Conservation (phyloP, 2,113 vertebrate species). For the Thryonomys swinderianus region DNA sequence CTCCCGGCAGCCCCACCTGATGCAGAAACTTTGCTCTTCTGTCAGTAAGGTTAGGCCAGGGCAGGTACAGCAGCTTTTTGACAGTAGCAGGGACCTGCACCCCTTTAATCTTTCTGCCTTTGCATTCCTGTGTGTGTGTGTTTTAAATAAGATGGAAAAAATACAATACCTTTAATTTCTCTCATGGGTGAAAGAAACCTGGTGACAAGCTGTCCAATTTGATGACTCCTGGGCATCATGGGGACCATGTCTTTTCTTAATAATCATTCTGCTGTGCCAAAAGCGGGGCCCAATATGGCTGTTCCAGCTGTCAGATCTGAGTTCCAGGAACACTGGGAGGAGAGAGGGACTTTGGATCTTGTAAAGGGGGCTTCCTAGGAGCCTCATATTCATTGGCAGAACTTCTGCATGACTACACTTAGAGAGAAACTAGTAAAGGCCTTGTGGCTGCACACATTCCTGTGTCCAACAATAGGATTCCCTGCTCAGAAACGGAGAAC, state of each 20-base stretch:
- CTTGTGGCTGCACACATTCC: neutral
- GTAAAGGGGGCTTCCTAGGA: neutral
- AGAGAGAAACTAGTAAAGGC: neutral
- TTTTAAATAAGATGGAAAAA: neutral
- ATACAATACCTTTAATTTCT: neutral
- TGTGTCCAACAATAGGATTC: neutral
- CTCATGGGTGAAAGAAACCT: neutral
- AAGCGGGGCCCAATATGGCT: neutral
- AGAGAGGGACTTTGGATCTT: neutral
- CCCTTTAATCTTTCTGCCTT: neutral
- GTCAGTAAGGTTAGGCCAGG: neutral
- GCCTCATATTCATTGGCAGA: neutral
- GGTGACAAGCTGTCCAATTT: neutral
- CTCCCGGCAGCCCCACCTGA: neutral
- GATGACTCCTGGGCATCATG: neutral
- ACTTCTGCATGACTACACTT: neutral
- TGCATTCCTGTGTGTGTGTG: neutral
- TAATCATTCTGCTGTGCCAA: neutral
- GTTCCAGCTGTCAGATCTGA: neutral
- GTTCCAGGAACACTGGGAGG: neutral
- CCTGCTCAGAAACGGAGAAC: neutral
- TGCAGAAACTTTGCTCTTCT: constrained; percentile 22
- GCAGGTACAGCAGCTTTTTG: neutral
- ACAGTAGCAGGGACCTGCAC: neutral
- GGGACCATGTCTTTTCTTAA: neutral